phyloP scores from a whole-genome alignment of 2,797 vertebrate species.

The Chromobotia macracanthus region DNA sequence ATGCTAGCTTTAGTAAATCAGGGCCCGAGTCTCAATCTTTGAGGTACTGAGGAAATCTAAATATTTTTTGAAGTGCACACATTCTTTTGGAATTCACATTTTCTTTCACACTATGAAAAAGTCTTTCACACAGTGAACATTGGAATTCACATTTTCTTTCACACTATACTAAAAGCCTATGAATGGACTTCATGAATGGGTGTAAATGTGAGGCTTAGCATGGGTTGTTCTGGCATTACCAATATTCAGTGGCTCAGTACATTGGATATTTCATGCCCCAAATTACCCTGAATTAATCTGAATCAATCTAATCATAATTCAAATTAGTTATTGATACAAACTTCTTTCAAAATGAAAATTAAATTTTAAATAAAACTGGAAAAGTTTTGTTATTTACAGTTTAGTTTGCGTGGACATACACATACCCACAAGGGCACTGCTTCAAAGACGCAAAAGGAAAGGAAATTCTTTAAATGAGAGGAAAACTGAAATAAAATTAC shows the following conservation, averaged over 20 bases:
- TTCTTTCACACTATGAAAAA: no score
- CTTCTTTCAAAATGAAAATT: no score
- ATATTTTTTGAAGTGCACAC: not conserved
- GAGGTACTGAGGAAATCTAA: not conserved
- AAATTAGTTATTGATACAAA: conserved; percentile 23
- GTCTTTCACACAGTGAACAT: no score
- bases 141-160: not conserved
- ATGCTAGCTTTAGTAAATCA: no score
- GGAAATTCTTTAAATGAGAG: conserved; percentile 18
- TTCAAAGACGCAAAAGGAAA: conserved; percentile 24
- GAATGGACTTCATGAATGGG: not conserved
- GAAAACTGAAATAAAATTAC: not conserved
- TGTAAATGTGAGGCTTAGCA: not conserved
- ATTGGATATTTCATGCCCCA: conserved; percentile 13
- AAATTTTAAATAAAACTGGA: no score
- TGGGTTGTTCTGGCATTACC: not conserved
- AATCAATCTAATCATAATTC: not conserved
- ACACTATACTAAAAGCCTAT: not conserved
- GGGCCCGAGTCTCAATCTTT: no score
- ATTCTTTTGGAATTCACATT: not conserved
- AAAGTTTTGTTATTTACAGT: not conserved
- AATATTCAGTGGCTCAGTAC: not conserved
- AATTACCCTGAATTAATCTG: not conserved
- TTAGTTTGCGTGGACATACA: not conserved
- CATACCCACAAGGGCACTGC: not conserved